Evolutionary conservation across 2,113 vertebrate genomes (phyloP).

Genomic region (Taxidea taxus): DNA sequence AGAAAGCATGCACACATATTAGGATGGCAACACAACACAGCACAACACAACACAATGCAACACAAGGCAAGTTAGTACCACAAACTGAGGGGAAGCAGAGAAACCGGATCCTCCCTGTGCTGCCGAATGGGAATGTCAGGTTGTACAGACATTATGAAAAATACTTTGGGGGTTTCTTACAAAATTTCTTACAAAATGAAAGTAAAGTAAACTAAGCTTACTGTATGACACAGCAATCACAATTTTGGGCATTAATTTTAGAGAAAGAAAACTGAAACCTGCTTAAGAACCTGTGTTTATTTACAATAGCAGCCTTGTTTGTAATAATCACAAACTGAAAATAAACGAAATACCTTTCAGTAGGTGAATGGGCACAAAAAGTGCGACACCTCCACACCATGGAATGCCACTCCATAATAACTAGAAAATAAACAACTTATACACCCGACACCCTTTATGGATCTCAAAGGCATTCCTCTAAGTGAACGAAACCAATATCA

Average conservation of each 20-base stretch:
- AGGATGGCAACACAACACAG: background rate
- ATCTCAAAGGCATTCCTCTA: background rate
- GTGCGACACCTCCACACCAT: background rate
- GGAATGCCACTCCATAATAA: background rate
- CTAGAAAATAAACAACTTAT: background rate
- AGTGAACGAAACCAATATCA: background rate
- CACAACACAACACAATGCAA: background rate
- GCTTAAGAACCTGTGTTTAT: background rate
- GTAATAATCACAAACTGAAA: background rate
- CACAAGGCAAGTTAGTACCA: background rate
- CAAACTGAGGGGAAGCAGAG: too few relatives aligned
- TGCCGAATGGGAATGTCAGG: background rate
- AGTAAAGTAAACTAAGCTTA: background rate
- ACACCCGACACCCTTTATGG: background rate
- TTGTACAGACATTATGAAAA: background rate
- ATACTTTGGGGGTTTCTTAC: background rate
- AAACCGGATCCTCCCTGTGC: rapidly evolving
- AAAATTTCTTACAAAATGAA: background rate
- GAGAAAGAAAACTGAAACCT: background rate
- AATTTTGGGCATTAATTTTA: background rate
- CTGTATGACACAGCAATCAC: background rate
- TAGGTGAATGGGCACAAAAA: background rate
- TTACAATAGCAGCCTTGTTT: background rate
- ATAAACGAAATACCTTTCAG: background rate
- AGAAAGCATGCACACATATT: background rate